Percentiles rank a stretch among this genome's conserved stretches.
These are phyloP conservation scores for Lepus oiostolus DNA, from an alignment of 2,797 vertebrate genomes.

Conservation along the genomic window DNA sequence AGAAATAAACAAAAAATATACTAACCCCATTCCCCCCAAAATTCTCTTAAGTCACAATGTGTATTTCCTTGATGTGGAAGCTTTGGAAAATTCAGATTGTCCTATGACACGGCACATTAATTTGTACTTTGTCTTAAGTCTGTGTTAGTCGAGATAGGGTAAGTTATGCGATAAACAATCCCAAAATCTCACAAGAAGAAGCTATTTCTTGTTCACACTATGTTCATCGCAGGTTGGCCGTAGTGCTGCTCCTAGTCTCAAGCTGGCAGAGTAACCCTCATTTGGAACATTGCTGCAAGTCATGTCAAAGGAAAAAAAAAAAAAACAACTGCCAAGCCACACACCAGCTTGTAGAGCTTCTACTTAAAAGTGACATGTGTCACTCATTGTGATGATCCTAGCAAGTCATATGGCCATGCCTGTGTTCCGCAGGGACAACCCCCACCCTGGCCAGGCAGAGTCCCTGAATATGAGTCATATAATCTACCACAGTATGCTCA, in stretches of 20 bases:
- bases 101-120: background rate
- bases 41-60: background rate
- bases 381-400: background rate
- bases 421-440: background rate
- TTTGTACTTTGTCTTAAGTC: constrained; percentile 4
- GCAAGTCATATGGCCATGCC: background rate
- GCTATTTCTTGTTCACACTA: background rate
- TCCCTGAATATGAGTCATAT: background rate
- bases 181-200: constrained; percentile 1
- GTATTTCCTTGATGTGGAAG: background rate
- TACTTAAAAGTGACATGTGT: background rate
- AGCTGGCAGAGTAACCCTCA: background rate
- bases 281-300: background rate
- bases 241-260: background rate
- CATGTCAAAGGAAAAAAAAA: background rate
- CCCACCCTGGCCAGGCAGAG: background rate
- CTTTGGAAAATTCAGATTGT: constrained; percentile 24
- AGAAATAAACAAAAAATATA: background rate
- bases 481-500: background rate
- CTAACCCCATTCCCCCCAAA: background rate
- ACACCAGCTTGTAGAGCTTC: constrained; percentile 7
- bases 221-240: constrained; percentile 1
- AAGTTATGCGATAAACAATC: constrained; percentile 1
- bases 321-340: background rate
- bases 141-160: background rate